These are phyloP conservation scores for Galeopterus variegatus DNA, from an alignment of 2,113 vertebrate species.

Conservation along the genomic window DNA sequence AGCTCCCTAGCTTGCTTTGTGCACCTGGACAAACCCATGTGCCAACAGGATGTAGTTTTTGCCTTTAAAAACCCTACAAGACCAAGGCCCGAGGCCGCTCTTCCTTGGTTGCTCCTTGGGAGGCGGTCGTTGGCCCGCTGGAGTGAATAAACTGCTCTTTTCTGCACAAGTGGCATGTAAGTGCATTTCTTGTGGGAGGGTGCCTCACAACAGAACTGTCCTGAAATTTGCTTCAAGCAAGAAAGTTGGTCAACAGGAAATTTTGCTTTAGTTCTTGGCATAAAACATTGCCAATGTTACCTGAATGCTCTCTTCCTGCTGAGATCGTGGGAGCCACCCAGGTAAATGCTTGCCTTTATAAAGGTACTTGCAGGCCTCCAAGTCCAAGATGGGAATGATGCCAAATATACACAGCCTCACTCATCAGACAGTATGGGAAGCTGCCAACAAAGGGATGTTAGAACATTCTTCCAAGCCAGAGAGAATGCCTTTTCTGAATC, in stretches of 20 bases:
- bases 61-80: no score
- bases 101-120: no score
- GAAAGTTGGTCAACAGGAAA: not conserved
- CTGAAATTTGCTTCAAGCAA: not conserved
- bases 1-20: no score
- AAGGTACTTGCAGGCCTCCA: not conserved
- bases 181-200: no score
- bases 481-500: not conserved
- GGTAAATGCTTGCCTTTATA: constrained; percentile 3
- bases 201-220: not conserved
- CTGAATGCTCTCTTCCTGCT: not conserved
- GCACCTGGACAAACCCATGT: no score
- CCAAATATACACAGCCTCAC: not conserved
- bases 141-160: no score
- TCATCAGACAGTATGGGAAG: not conserved
- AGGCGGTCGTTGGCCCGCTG: no score
- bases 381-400: not conserved
- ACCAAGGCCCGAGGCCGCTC: no score
- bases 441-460: not conserved
- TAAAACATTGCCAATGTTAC: not conserved
- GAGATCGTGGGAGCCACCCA: constrained; percentile 26
- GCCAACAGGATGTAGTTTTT: no score
- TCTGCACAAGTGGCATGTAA: no score
- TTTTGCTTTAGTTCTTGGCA: not conserved
- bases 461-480: not conserved